These are phyloP conservation scores for Tonatia bakeri DNA, from an alignment of 2,113 vertebrate genomes.

Conservation along the genomic window DNA sequence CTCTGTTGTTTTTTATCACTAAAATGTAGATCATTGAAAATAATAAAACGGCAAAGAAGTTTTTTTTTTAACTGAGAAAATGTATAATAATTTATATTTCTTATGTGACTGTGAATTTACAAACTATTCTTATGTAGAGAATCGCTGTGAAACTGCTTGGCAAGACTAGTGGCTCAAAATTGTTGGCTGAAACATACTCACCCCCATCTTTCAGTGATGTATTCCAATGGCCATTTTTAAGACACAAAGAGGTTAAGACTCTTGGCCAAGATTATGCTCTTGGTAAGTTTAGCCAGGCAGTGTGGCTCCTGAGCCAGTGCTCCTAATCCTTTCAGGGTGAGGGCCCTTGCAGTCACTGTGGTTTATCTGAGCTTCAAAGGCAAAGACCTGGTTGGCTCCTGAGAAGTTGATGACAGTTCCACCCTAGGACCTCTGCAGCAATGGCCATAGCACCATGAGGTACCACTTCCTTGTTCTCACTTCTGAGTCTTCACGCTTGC, in stretches of 20 bases:
- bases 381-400: neutral
- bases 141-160: neutral
- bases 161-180: neutral
- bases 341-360: neutral
- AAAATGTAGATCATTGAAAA: conserved; percentile 1
- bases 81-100: neutral
- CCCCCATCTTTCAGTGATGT: neutral
- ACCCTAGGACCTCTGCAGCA: neutral
- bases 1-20: neutral
- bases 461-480: neutral
- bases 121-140: neutral
- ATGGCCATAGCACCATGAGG: neutral
- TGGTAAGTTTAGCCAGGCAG: neutral
- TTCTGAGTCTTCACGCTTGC: neutral
- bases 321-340: neutral
- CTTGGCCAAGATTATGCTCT: neutral
- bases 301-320: neutral
- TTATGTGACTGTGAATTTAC: neutral
- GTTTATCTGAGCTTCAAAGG: neutral
- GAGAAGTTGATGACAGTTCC: neutral
- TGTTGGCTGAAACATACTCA: neutral
- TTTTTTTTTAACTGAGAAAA: conserved; percentile 14
- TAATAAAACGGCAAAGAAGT: neutral
- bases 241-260: neutral
- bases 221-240: neutral